Conservation (phyloP, 1,140 invertebrate species). For the Caenorhabditis remanei region DNA sequence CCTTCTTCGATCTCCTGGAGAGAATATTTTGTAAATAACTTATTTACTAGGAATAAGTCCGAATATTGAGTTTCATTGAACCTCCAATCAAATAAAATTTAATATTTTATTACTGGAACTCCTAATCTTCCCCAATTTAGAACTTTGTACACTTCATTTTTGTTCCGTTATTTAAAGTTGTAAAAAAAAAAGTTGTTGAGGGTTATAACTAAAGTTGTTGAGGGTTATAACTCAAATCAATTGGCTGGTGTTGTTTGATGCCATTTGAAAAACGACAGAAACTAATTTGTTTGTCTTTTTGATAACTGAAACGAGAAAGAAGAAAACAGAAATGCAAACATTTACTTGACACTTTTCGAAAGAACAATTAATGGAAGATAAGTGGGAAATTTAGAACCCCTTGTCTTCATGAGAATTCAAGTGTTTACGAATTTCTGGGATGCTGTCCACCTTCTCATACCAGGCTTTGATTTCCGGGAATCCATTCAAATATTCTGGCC, state of each 20-base stretch:
- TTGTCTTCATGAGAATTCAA: neutral
- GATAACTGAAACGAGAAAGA: neutral
- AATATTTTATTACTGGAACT: too few relatives aligned
- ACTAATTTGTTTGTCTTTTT: neutral
- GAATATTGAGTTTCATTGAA: neutral
- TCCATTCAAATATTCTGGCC: conserved; percentile 38
- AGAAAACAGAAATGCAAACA: neutral
- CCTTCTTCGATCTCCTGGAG: neutral
- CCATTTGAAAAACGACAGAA: neutral
- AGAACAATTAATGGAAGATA: neutral
- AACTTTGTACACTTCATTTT: too few relatives aligned
- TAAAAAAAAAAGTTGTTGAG: too few relatives aligned
- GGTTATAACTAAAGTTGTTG: too few relatives aligned
- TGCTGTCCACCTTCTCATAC: conserved; percentile 14
- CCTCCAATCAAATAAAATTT: too few relatives aligned
- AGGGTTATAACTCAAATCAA: too few relatives aligned
- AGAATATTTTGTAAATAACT: conserved; percentile 8
- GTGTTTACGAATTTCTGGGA: conserved; percentile 26
- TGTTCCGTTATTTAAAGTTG: too few relatives aligned
- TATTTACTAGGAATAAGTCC: neutral
- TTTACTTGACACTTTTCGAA: neutral
- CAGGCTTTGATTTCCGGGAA: conserved; percentile 51
- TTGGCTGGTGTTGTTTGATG: neutral
- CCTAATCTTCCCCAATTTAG: too few relatives aligned
- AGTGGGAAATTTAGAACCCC: conserved; percentile 9